Evolutionary conservation across 1,140 invertebrate genomes (phyloP).

Genomic region (Drosophila paulistorum): DNA sequence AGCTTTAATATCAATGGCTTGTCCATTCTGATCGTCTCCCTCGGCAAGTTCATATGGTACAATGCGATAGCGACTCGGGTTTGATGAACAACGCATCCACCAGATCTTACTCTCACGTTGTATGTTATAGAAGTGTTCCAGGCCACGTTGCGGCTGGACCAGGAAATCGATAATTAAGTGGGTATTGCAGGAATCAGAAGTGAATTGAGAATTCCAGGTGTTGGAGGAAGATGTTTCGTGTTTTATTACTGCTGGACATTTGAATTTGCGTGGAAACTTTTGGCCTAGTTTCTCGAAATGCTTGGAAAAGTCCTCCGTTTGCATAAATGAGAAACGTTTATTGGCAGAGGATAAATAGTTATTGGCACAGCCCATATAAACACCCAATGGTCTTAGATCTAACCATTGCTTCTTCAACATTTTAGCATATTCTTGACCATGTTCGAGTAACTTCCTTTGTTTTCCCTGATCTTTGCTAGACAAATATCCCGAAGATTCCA

Average conservation of each 20-base stretch:
- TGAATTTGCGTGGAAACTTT: constrained; percentile 52
- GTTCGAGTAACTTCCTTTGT: constrained; percentile 40
- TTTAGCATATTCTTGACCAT: constrained; percentile 51
- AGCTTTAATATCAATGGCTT: constrained; percentile 69
- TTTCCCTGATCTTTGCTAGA: constrained; percentile 3
- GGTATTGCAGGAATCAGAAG: constrained; percentile 5
- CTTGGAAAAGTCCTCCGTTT: constrained; percentile 28
- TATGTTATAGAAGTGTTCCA: constrained; percentile 84
- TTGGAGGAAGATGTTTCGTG: constrained; percentile 27
- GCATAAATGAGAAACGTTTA: constrained; percentile 50
- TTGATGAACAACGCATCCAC: constrained; percentile 90
- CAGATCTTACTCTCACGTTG: constrained; percentile 90
- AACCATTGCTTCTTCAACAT: constrained; percentile 56
- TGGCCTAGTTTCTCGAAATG: constrained; percentile 30
- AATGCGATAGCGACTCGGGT: constrained; percentile 86
- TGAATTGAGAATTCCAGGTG: constrained; percentile 22
- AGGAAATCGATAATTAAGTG: constrained; percentile 64
- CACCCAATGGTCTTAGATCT: constrained; percentile 48
- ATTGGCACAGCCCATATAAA: constrained; percentile 31
- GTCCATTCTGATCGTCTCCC: constrained; percentile 50
- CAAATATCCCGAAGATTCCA: constrained; percentile 57
- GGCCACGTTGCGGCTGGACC: constrained; percentile 47
- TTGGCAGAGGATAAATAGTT: background rate
- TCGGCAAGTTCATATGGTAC: constrained; percentile 84
- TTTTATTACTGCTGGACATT: constrained; percentile 59